Evolutionary conservation across 2,888 invertebrate genomes (phyloP).

Genomic region (Yponomeuta cagnagella): DNA sequence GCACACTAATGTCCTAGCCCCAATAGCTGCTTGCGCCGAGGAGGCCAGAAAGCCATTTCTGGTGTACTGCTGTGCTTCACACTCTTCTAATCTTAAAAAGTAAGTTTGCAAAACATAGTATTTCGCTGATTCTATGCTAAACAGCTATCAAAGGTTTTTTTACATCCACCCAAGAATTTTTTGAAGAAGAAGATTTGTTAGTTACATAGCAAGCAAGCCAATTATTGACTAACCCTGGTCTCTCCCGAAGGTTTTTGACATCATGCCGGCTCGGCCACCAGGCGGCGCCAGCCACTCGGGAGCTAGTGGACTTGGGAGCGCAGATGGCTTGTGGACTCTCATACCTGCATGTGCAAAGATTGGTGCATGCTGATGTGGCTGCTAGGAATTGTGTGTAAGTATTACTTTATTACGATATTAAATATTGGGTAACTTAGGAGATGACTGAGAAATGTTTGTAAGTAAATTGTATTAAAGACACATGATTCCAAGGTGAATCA

Average conservation of each 20-base stretch:
- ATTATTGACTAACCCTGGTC: too few relatives aligned
- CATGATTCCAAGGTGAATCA: too few relatives aligned
- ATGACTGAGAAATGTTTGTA: too few relatives aligned
- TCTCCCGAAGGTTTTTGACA: constrained; percentile 50
- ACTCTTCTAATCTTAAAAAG: constrained; percentile 82
- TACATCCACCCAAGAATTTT: too few relatives aligned
- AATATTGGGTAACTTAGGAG: too few relatives aligned
- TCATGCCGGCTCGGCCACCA: constrained; percentile 70
- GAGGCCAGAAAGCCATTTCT: constrained; percentile 77
- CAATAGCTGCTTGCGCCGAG: constrained; percentile 80
- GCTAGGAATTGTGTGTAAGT: constrained; percentile 95
- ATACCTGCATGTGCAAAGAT: constrained; percentile 90
- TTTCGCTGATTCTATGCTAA: too few relatives aligned
- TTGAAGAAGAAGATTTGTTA: too few relatives aligned
- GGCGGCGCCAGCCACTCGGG: constrained; percentile 79
- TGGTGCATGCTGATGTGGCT: constrained; percentile 93
- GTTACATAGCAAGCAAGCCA: too few relatives aligned
- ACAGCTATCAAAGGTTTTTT: too few relatives aligned
- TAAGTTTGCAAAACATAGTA: constrained; percentile 29
- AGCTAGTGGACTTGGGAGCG: constrained; percentile 88
- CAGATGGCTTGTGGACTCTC: constrained; percentile 91
- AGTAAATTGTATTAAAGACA: too few relatives aligned
- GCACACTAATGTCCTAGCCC: constrained; percentile 82
- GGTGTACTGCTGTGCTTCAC: constrained; percentile 81
- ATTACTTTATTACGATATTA: constrained; percentile 11